phyloP scores from a whole-genome alignment of 2,888 invertebrate genomes.

The Acholoe squamosa region DNA sequence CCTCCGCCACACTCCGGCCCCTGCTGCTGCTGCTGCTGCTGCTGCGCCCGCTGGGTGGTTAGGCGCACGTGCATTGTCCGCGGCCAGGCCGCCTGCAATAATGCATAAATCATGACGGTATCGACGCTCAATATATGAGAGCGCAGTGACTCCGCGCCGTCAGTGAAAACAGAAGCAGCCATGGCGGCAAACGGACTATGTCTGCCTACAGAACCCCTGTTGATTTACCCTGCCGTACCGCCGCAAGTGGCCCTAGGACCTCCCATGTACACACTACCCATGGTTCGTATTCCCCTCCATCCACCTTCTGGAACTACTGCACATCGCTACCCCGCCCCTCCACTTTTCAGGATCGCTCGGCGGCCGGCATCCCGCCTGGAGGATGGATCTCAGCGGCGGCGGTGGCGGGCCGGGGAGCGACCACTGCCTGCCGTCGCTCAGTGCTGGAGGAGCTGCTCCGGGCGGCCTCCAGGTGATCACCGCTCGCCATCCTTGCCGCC shows the following conservation, averaged over 20 bases:
- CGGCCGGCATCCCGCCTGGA: background rate
- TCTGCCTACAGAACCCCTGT: conserved; percentile 63
- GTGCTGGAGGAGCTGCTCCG: conserved; percentile 28
- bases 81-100: conserved; percentile 48
- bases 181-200: conserved; percentile 64
- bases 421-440: background rate
- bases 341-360: conserved; percentile 9
- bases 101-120: conserved; percentile 64
- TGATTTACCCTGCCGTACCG: conserved; percentile 62
- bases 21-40: conserved; percentile 56
- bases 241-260: conserved; percentile 61
- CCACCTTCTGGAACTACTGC: conserved; percentile 31
- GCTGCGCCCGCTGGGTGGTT: conserved; percentile 53
- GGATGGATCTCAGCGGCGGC: background rate
- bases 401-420: background rate
- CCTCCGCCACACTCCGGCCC: background rate
- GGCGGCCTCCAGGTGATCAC: background rate
- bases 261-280: conserved; percentile 54
- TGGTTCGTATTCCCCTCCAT: conserved; percentile 47
- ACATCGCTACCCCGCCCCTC: background rate
- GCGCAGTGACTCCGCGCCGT: conserved; percentile 38
- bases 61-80: conserved; percentile 56
- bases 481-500: background rate
- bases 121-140: conserved; percentile 61
- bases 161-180: conserved; percentile 60